Evolutionary conservation across 2,113 vertebrate genomes (phyloP).

Genomic region (Trochalopteron elliotii): DNA sequence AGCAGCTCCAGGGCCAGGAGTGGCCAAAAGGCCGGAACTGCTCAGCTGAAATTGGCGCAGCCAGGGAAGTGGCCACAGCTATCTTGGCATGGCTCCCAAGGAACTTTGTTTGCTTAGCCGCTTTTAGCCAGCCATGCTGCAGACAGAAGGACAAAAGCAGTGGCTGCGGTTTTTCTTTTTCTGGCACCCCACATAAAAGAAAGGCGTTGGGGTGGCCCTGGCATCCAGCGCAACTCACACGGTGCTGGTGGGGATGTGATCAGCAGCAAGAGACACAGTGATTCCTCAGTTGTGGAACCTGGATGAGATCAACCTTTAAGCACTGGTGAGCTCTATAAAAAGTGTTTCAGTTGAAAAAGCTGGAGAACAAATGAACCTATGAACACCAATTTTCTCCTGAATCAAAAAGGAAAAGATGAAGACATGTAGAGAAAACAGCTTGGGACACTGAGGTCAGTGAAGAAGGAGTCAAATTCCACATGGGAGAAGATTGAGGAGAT

Average conservation of each 20-base stretch:
- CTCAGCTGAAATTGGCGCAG: background rate
- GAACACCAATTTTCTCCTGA: background rate
- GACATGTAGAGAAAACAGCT: background rate
- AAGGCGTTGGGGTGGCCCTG: background rate
- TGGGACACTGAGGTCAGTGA: background rate
- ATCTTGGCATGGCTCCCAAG: background rate
- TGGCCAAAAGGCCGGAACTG: accelerated
- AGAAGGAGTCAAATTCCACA: background rate
- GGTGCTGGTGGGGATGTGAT: accelerated
- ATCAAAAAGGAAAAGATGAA: background rate
- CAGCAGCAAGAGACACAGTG: background rate
- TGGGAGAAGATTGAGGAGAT: background rate
- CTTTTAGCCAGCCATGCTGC: background rate
- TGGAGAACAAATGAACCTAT: background rate
- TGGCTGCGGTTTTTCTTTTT: background rate
- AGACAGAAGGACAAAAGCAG: background rate
- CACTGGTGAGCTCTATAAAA: background rate
- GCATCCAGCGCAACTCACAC: accelerated
- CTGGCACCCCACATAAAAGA: background rate
- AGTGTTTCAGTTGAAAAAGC: background rate
- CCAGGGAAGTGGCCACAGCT: background rate
- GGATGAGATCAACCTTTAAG: background rate
- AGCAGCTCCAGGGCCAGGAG: background rate
- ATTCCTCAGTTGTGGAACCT: background rate
- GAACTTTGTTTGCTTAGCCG: background rate